phyloP scores from a whole-genome alignment of 92 coral and sea anemone species.

The Epizoanthus scotinus region DNA sequence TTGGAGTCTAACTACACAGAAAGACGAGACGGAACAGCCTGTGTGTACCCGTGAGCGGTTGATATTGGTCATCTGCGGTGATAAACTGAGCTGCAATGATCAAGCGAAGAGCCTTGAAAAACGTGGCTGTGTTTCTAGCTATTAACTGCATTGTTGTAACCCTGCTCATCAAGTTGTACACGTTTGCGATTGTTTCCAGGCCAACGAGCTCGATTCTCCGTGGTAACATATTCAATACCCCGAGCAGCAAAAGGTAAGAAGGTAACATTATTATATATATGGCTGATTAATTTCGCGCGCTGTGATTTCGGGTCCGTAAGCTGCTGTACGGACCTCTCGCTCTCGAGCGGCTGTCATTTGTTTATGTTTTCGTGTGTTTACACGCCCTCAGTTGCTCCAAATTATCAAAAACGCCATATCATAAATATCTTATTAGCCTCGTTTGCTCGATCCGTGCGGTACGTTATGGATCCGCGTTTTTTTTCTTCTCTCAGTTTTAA shows the following conservation, averaged over 20 bases:
- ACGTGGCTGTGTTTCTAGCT: background rate
- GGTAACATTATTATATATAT: background rate
- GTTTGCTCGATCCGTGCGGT: too few species aligned
- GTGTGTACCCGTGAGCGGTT: background rate
- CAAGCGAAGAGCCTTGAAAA: conserved; percentile 25
- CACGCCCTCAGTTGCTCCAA: too few species aligned
- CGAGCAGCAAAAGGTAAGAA: conserved; percentile 7
- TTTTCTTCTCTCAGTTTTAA: too few species aligned
- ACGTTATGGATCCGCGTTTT: too few species aligned
- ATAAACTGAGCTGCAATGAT: conserved; percentile 17
- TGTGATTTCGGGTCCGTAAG: too few species aligned
- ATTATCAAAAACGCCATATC: too few species aligned
- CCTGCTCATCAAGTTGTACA: conserved; percentile 33
- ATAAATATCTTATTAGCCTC: too few species aligned
- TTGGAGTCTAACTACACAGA: background rate
- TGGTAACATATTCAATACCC: conserved; percentile 2
- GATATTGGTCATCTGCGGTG: background rate
- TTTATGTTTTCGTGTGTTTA: too few species aligned
- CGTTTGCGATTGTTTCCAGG: background rate
- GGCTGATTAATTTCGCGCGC: too few species aligned
- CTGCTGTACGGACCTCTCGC: too few species aligned
- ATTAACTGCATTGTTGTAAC: conserved; percentile 20
- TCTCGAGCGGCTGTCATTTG: too few species aligned
- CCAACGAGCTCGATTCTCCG: background rate
- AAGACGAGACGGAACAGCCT: background rate